Conservation (phyloP, 2,888 invertebrate species). For the Diarsia brunnea region DNA sequence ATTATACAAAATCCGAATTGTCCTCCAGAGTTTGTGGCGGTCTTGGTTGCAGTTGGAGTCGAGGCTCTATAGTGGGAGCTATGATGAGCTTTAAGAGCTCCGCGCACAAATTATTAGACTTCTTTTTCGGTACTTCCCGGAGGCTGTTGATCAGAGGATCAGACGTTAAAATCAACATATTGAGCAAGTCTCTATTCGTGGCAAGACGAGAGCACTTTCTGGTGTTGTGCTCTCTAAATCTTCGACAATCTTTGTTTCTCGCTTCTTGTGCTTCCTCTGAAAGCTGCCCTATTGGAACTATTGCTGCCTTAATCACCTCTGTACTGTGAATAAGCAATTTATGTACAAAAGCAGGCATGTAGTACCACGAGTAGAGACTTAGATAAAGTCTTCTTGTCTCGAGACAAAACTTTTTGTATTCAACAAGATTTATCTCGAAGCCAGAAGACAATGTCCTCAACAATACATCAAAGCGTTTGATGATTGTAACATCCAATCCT, state of each 20-base stretch:
- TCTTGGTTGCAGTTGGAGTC: constrained; percentile 17
- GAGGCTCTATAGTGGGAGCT: constrained; percentile 28
- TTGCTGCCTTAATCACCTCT: constrained; percentile 35
- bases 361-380: constrained; percentile 44
- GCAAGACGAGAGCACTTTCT: constrained; percentile 41
- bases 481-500: constrained; percentile 28
- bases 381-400: constrained; percentile 14
- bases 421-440: constrained; percentile 36
- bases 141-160: constrained; percentile 41
- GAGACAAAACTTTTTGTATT: constrained; percentile 24
- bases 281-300: constrained; percentile 39
- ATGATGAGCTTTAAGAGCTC: constrained; percentile 28
- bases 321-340: constrained; percentile 45
- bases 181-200: constrained; percentile 47
- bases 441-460: constrained; percentile 40
- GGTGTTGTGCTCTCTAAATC: constrained; percentile 46
- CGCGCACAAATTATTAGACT: constrained; percentile 13
- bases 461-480: constrained; percentile 28
- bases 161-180: constrained; percentile 41
- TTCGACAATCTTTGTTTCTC: constrained; percentile 47
- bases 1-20: background rate
- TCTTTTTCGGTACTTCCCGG: constrained; percentile 17
- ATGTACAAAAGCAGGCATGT: constrained; percentile 50
- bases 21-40: constrained; percentile 31
- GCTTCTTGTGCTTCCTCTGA: constrained; percentile 45